These are phyloP conservation scores for Eidolon dupreanum DNA, from an alignment of 2,797 vertebrate species.

Conservation along the genomic window DNA sequence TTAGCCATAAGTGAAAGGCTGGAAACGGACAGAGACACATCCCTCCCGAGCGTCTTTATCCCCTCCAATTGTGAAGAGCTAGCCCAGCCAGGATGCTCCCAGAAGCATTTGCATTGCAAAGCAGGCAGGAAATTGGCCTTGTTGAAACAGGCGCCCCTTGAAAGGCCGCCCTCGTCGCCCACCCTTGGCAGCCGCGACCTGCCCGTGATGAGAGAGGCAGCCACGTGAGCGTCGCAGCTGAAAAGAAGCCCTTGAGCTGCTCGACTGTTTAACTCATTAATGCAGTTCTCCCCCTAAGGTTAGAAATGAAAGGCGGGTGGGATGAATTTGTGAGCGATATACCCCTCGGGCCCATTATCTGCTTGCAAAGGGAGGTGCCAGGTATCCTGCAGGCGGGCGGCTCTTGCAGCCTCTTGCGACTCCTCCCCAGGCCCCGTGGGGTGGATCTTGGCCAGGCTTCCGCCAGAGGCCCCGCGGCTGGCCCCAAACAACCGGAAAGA, in stretches of 20 bases:
- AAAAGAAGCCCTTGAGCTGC: neutral
- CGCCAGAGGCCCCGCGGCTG: slow-evolving; percentile 37
- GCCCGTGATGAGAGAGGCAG: slow-evolving; percentile 13
- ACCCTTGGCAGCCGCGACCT: slow-evolving; percentile 21
- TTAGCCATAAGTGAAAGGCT: neutral
- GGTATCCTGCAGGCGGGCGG: rapidly evolving
- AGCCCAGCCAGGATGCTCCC: rapidly evolving
- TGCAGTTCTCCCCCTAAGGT: slow-evolving; percentile 9
- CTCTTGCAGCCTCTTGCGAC: neutral
- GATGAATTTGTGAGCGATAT: neutral
- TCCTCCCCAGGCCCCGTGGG: slow-evolving; percentile 37
- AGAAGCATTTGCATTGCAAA: slow-evolving; percentile 1
- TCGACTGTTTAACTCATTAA: slow-evolving; percentile 42
- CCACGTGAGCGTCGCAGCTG: neutral
- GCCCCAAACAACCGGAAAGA: slow-evolving; percentile 58
- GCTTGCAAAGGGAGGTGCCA: neutral
- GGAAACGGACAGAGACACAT: neutral
- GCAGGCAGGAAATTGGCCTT: rapidly evolving
- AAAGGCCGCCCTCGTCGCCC: neutral
- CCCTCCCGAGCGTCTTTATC: neutral
- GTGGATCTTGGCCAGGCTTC: slow-evolving; percentile 46
- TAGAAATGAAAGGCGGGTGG: neutral
- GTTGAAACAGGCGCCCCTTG: neutral
- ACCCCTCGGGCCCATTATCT: neutral
- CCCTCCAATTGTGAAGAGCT: neutral